Base-by-base conservation (phyloP, 2,113 vertebrate genomes). In the Actinemys pallida region DNA sequence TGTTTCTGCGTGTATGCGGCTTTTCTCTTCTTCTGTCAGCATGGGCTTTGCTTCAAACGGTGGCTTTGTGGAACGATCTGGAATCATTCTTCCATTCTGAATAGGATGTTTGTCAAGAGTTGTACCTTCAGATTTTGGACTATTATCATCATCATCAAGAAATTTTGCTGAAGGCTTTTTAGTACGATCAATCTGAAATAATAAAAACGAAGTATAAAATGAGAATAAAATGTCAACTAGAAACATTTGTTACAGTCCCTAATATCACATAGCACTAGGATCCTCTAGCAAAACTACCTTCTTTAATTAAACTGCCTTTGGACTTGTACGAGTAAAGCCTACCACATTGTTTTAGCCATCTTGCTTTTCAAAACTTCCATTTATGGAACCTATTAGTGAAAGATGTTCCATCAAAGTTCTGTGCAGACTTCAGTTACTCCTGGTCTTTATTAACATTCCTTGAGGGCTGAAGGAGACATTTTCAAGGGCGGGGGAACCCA, bases 11-110 rank as follows among this genome's bases (percentile, higher is more conserved):
- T 99, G 98, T 69, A 99, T 96, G 81, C 91, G 98, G 69, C 97
- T 98, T 59, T 98, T 99, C 79, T 99, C 98, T 87, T 99, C 99
- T 57, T 99, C 98, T 24, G 98, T 98, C 88, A 98, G 97, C 87
- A 96, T 6, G 5, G 35, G 42, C 91, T 90, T 95, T 13, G 93
- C 4, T 19, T 95, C 95, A 45, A 97, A 56, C 1, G 94, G 0
- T 0, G 99, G 99, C 95, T 99, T 99, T 45, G 93, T 98, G 3
- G 99, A 98, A 84, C 99, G 99, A 95, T 99, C 98, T 4, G 99
- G 99, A 90, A 99, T 17, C 3, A 98, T 95, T 45, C 85, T 97
- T 50, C 98, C 98, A 16, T 98, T 98, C 94, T 97, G 98, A 52
- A 95, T 76, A 72, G 90, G n/a, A 10, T 96, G 96, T n/a, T 87